Evolutionary conservation across 2,888 invertebrate species (phyloP).

Genomic region (Tineola bisselliella): DNA sequence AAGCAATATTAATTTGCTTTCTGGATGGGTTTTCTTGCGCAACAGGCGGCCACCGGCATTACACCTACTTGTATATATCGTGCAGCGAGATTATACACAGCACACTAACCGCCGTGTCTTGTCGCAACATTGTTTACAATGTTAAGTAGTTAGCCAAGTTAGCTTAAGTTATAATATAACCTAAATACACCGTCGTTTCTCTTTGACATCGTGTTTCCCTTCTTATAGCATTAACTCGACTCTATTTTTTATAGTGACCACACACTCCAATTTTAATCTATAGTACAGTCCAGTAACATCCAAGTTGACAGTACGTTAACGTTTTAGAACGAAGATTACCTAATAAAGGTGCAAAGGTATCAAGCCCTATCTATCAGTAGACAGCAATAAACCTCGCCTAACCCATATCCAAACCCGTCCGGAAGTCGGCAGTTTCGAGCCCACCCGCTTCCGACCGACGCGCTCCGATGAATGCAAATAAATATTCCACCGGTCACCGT

Average conservation of each 20-base stretch:
- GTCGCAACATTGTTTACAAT: not conserved
- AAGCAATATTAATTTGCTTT: conserved; percentile 57
- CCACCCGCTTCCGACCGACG: conserved; percentile 55
- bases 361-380: not conserved
- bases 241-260: too few species aligned
- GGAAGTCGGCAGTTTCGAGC: conserved; percentile 59
- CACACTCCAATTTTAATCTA: too few species aligned
- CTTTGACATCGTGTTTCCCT: too few species aligned
- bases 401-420: conserved; percentile 22
- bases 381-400: conserved; percentile 22
- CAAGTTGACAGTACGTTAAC: too few species aligned
- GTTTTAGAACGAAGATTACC: too few species aligned
- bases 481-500: conserved; percentile 23
- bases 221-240: too few species aligned
- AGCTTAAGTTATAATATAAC: not conserved
- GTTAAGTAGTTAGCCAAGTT: not conserved
- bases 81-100: conserved; percentile 16
- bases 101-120: not conserved
- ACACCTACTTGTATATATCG: too few species aligned
- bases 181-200: too few species aligned
- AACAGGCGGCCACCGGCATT: conserved; percentile 50
- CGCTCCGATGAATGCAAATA: conserved; percentile 59
- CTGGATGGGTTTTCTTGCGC: conserved; percentile 62
- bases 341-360: not conserved
- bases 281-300: too few species aligned